Conservation (phyloP, 2,888 invertebrate genomes). For the Volucella zonaria region DNA sequence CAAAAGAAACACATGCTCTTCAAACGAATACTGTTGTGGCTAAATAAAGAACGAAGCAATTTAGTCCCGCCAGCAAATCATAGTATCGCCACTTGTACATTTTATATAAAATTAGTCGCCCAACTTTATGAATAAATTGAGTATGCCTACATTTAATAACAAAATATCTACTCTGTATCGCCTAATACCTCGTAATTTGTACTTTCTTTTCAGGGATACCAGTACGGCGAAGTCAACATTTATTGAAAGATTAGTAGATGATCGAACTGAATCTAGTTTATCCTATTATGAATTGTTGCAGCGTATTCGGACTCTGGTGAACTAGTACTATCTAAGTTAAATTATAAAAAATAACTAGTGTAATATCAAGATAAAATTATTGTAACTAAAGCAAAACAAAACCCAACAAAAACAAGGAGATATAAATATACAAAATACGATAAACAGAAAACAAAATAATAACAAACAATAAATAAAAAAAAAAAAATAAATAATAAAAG, state of each 20-base stretch:
- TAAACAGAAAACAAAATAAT: slow-evolving; percentile 14
- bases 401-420: slow-evolving; percentile 41
- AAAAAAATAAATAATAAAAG: slow-evolving; percentile 19
- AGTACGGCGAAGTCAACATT: slow-evolving; percentile 92
- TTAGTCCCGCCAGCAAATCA: too few relatives aligned
- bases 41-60: too few relatives aligned
- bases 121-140: too few relatives aligned
- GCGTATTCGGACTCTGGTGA: slow-evolving; percentile 94
- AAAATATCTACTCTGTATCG: neutral
- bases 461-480: slow-evolving; percentile 28
- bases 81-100: too few relatives aligned
- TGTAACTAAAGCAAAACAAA: slow-evolving; percentile 41
- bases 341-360: slow-evolving; percentile 70
- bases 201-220: slow-evolving; percentile 89
- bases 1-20: too few relatives aligned
- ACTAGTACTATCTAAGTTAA: slow-evolving; percentile 84
- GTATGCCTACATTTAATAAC: too few relatives aligned
- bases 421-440: slow-evolving; percentile 11
- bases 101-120: too few relatives aligned
- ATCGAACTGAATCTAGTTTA: slow-evolving; percentile 95
- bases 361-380: slow-evolving; percentile 65
- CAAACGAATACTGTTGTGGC: too few relatives aligned
- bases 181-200: neutral
- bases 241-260: slow-evolving; percentile 95
- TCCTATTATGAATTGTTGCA: slow-evolving; percentile 99